Evolutionary conservation across 2,797 vertebrate genomes (phyloP), one percentile per base, ranked within the genome.

Genomic region (Coregonus suidteri): DNA sequence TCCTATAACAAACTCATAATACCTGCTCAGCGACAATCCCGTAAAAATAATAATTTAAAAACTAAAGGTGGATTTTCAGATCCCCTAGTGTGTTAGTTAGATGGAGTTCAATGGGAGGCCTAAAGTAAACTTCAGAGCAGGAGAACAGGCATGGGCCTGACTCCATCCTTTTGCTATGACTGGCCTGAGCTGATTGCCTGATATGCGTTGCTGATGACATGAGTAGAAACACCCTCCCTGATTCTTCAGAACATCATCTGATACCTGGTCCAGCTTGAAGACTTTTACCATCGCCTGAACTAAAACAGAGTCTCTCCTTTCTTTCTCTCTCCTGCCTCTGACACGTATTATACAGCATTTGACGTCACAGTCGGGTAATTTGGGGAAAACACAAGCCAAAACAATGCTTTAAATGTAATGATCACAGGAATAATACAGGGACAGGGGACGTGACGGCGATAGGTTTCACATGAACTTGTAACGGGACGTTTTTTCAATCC

Each of bases 191-290:
- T n/a, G 56, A 35, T 31, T n/a, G 20, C 47, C 3, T n/a, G 65
- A 76, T 69, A 35, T 14, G n/a, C n/a, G 20, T 25, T 41, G 54
- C 69, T 70, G 62, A 74, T 41, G 77, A 81, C 77, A 75, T 54
- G 4, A 81, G 67, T 18, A 37, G 74, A 69, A 77, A 74, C 64
- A 1, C 64, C 9, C 68, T 78, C 74, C 47, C 75, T 75, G 76
- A 86, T 84, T 77, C 82, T 80, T 86, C 84, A 87, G 79, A n/a
- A 88, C 89, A 89, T 88, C 84, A 91, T 78, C 74, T 3, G 82
- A 90, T 88, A 88, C 86, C 86, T 80, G 81, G 84, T 72, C 82
- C 74, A 56, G 69, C 80, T 73, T 3, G 82, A 90, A 88, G 87
- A 86, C 86, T 79, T 80, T 85, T n/a, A 73, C 82, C 74, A 56